Base-by-base conservation (phyloP, 2,888 invertebrate species). In the Capitulum mitella region DNA sequence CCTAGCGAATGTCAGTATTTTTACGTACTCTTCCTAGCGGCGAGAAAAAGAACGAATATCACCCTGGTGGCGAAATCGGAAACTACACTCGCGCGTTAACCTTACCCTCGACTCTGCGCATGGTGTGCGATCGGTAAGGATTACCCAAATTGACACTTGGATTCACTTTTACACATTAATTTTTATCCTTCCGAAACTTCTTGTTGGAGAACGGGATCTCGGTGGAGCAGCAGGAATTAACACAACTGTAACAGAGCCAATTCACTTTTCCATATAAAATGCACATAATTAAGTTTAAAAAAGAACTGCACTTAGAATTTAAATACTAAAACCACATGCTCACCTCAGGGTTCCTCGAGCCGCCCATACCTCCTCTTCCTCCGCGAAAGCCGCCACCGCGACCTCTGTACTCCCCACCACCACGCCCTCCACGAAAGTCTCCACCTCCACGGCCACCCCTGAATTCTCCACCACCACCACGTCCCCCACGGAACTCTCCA, bases 261-360 rank as follows among this genome's bases (percentile, higher is more conserved):
- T 8, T 43, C 5, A 43, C 12, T 12, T 43, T 43, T 5, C 43
- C 43, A 43, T 43, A 12, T 8, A 12, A 43, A 43, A 12, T 43
- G 43, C 43, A 43, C 43, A 43, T 8, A 12, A 43, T 8, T 8
- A 43, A 43, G 43, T 5, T 43, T 43, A 12, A 43, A 43, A 43
- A 43, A 43, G 5, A 12, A 12, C 43, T 12, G 12, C 43, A 43
- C 5, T 8, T 43, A 12, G 43, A 43, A 12, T 43, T 43, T 43
- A 43, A 12, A 12, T 43, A 43, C 5, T 43, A 12, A 43, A 43
- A 37, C 19, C 19, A 22, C 22, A 37, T 37, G 6, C 70, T 70
- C 26, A 70, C 70, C 37, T 70, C 70, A 22, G 70, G 70, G 16
- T 70, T 70, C 70, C 70, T 19, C 16, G 37, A 34, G 64, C 64